These are phyloP conservation scores for Schizotus pectinicornis DNA, from an alignment of 2,888 invertebrate species.

Conservation along the genomic window DNA sequence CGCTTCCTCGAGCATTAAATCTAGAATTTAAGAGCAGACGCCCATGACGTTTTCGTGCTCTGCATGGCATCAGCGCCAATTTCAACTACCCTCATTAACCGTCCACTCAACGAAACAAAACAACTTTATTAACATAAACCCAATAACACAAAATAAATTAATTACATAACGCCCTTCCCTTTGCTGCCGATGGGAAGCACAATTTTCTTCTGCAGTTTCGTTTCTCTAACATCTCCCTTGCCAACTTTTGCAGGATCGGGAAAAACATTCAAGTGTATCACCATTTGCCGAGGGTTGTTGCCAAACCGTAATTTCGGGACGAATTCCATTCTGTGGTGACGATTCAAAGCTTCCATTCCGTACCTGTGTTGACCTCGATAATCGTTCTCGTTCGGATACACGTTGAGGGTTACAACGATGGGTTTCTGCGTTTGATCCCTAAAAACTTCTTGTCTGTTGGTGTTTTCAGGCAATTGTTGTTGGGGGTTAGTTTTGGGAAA, in stretches of 20 bases:
- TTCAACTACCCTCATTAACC: no score
- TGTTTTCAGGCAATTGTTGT: constrained; percentile 3
- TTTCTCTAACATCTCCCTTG: no score
- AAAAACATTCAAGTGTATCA: constrained; percentile 23
- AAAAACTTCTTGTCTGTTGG: constrained; percentile 13
- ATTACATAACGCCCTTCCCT: no score
- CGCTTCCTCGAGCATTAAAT: no score
- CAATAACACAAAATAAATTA: no score
- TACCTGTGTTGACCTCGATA: neutral
- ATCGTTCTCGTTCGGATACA: constrained; percentile 23
- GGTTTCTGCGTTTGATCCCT: constrained; percentile 11
- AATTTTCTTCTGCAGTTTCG: no score
- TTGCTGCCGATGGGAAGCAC: no score
- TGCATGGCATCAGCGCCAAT: no score
- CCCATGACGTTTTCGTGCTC: no score
- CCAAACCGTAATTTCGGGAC: constrained; percentile 6
- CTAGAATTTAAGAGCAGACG: no score
- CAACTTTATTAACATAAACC: no score
- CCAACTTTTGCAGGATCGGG: constrained; percentile 4
- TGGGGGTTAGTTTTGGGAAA: constrained; percentile 2
- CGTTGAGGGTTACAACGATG: constrained; percentile 26
- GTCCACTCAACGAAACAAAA: no score
- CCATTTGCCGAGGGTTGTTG: constrained; percentile 19
- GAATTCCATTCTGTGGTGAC: constrained; percentile 12
- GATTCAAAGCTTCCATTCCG: constrained; percentile 2